phyloP scores from a whole-genome alignment of 2,797 vertebrate genomes.

The Microctenopoma lineatum region DNA sequence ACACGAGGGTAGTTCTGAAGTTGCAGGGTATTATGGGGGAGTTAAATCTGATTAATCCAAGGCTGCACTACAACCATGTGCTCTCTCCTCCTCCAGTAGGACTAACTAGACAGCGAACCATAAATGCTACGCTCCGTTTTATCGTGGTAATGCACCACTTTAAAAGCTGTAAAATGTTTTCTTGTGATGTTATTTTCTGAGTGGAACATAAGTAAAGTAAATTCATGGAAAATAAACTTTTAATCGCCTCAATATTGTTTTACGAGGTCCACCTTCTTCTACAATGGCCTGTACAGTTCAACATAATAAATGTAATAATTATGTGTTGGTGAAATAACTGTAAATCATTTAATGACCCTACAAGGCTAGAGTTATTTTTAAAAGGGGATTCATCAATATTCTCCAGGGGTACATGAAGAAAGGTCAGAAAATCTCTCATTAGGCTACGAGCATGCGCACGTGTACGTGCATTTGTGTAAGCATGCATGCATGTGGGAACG shows the following conservation, averaged over 20 bases:
- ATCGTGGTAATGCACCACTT: conserved; percentile 21
- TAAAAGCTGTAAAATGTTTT: conserved; percentile 44
- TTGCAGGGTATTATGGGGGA: conserved; percentile 33
- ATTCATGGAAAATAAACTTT: conserved; percentile 54
- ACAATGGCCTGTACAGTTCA: conserved; percentile 62
- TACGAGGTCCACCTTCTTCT: conserved; percentile 60
- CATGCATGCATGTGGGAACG: conserved; percentile 40
- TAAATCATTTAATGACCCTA: conserved; percentile 85
- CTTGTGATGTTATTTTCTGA: conserved; percentile 37
- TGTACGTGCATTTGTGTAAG: conserved; percentile 40
- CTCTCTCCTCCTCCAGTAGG: conserved; percentile 6
- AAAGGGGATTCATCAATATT: conserved; percentile 85
- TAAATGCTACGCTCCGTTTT: conserved; percentile 34
- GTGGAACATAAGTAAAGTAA: conserved; percentile 27
- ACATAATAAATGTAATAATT: conserved; percentile 84
- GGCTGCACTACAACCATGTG: conserved; percentile 9
- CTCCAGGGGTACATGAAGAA: conserved; percentile 80
- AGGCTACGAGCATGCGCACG: conserved; percentile 64
- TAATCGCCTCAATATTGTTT: conserved; percentile 48
- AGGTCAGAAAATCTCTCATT: conserved; percentile 84
- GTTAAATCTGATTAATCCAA: conserved; percentile 15
- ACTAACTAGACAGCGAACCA: conserved; percentile 11
- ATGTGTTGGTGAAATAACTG: conserved; percentile 81
- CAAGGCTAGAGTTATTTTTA: conserved; percentile 84
- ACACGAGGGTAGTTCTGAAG: conserved; percentile 25